A percentile compares a stretch with the other conserved stretches of the same genome.
Conservation (phyloP, 1,140 invertebrate species). For the Neodiprion lecontei region DNA sequence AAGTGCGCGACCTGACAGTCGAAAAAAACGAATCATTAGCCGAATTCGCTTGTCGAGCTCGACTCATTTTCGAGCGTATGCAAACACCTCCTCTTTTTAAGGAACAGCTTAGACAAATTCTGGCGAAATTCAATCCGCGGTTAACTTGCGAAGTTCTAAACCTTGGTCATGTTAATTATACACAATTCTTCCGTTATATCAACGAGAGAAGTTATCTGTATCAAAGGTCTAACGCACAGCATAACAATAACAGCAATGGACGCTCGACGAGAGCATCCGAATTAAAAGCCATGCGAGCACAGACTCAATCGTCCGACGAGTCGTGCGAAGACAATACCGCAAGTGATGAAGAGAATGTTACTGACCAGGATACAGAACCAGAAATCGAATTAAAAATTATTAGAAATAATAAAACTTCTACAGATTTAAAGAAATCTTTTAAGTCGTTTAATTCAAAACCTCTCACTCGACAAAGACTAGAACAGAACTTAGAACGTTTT, state of each 20-base stretch:
- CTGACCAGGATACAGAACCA: constrained; percentile 13
- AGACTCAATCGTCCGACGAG: not conserved
- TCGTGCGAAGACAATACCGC: not conserved
- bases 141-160: constrained; percentile 8
- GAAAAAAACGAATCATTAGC: constrained; percentile 23
- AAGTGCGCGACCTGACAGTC: constrained; percentile 15
- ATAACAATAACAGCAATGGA: not conserved
- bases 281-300: not conserved
- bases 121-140: constrained; percentile 23
- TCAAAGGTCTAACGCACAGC: constrained; percentile 5
- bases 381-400: not conserved
- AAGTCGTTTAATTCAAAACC: constrained; percentile 13
- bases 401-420: not conserved
- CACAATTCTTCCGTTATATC: not conserved
- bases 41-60: constrained; percentile 23
- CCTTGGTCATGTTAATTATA: not conserved
- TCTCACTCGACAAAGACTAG: constrained; percentile 9
- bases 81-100: constrained; percentile 16
- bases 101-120: constrained; percentile 24
- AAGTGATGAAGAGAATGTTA: not conserved
- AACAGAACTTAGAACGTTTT: constrained; percentile 20
- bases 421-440: not conserved
- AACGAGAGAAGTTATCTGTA: constrained; percentile 1
- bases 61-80: constrained; percentile 15
- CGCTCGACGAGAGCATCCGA: not conserved